phyloP scores from a whole-genome alignment of 2,888 invertebrate genomes.

The Caenorhabditis sp. region DNA sequence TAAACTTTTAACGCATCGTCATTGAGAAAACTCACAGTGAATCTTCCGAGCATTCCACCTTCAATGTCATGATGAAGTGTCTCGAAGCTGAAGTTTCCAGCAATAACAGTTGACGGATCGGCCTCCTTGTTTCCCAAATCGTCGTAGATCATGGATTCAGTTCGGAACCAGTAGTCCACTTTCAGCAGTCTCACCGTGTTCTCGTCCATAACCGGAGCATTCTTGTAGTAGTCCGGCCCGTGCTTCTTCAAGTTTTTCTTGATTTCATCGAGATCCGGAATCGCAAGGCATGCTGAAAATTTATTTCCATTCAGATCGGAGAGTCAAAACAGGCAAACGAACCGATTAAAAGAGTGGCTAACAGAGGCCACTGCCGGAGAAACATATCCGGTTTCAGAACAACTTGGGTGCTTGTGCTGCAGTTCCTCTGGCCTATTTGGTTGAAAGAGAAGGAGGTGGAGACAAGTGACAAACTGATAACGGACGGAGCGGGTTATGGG shows the following conservation, averaged over 20 bases:
- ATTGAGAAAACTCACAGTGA: slow-evolving; percentile 45
- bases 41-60: slow-evolving; percentile 60
- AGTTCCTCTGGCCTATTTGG: not conserved
- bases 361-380: slow-evolving; percentile 17
- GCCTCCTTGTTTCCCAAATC: slow-evolving; percentile 55
- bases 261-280: slow-evolving; percentile 47
- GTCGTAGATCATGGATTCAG: slow-evolving; percentile 68
- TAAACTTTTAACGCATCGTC: no score
- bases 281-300: slow-evolving; percentile 16
- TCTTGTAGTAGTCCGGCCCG: slow-evolving; percentile 28
- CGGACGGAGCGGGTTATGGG: slow-evolving; percentile 24
- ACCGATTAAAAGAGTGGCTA: slow-evolving; percentile 15
- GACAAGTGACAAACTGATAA: slow-evolving; percentile 36
- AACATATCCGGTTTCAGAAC: slow-evolving; percentile 34
- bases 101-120: slow-evolving; percentile 53
- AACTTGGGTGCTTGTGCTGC: not conserved
- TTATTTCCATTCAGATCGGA: not conserved
- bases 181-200: slow-evolving; percentile 53
- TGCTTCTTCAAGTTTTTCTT: slow-evolving; percentile 39
- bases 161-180: slow-evolving; percentile 66
- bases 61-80: slow-evolving; percentile 65
- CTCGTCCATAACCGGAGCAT: slow-evolving; percentile 25
- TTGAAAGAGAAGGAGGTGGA: slow-evolving; percentile 16
- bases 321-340: not conserved
- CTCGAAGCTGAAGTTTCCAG: slow-evolving; percentile 67